phyloP scores from a whole-genome alignment of 35 echinoderm and acorn worm genomes.

The Nesometra sesokonis region DNA sequence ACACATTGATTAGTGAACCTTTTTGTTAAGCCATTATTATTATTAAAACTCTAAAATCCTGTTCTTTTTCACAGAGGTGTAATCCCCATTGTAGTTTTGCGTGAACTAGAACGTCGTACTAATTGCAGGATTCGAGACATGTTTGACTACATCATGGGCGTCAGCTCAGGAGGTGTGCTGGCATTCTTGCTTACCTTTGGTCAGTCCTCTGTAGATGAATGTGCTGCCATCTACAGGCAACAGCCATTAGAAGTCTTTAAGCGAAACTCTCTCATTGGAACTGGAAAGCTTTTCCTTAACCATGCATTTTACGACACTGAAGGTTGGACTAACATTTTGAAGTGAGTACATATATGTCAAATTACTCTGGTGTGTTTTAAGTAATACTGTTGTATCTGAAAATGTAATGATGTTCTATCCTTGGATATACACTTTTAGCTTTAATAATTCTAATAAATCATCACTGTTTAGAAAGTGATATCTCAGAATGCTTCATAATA shows the following conservation, averaged over 20 bases:
- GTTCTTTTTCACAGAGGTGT: constrained; percentile 64
- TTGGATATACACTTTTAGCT: too few relatives aligned
- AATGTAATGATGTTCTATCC: too few relatives aligned
- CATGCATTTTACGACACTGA: constrained; percentile 97
- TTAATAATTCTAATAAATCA: too few relatives aligned
- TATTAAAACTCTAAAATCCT: too few relatives aligned
- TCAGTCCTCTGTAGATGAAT: constrained; percentile 48
- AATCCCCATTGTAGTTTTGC: constrained; percentile 65
- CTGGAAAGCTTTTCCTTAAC: constrained; percentile 75
- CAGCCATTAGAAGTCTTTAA: constrained; percentile 60
- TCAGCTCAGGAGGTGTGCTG: constrained; percentile 91
- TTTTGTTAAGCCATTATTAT: too few relatives aligned
- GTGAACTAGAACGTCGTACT: constrained; percentile 44
- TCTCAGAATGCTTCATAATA: too few relatives aligned
- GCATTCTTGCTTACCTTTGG: constrained; percentile 60
- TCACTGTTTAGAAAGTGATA: too few relatives aligned
- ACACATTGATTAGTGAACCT: too few relatives aligned
- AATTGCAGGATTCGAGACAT: constrained; percentile 56
- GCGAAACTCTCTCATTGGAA: constrained; percentile 71
- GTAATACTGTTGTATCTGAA: too few relatives aligned
- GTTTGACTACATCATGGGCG: constrained; percentile 91
- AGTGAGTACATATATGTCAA: constrained; percentile 50
- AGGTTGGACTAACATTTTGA: constrained; percentile 79
- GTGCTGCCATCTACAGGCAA: constrained; percentile 55
- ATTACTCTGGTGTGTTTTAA: too few relatives aligned